These are phyloP conservation scores for Danaus chrysippus DNA, from an alignment of 2,888 invertebrate species.

Conservation along the genomic window DNA sequence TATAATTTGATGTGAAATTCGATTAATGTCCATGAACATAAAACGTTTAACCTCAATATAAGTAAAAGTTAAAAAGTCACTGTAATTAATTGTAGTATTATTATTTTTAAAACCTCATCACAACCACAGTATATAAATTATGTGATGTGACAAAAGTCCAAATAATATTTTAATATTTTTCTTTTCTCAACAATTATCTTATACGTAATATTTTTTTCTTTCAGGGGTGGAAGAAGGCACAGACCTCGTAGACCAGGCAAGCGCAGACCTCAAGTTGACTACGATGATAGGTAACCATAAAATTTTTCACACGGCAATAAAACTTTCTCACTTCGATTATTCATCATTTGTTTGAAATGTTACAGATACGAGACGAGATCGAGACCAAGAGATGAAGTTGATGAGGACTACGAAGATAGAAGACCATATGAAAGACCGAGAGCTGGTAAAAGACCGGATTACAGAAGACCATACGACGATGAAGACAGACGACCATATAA, in stretches of 20 bases:
- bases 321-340: background rate
- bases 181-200: constrained; percentile 20
- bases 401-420: constrained; percentile 61
- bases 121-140: too few species aligned
- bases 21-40: too few species aligned
- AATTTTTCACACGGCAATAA: background rate
- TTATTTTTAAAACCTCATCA: too few species aligned
- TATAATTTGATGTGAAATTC: too few species aligned
- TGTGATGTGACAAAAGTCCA: too few species aligned
- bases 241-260: constrained; percentile 76
- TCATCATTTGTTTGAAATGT: background rate
- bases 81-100: too few species aligned
- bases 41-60: too few species aligned
- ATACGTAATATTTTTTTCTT: constrained; percentile 22
- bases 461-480: constrained; percentile 57
- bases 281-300: constrained; percentile 75
- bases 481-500: constrained; percentile 53
- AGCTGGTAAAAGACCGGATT: constrained; percentile 53
- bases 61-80: too few species aligned
- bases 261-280: constrained; percentile 82
- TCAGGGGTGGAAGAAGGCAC: constrained; percentile 73
- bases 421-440: constrained; percentile 61
- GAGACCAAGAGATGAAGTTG: constrained; percentile 65
- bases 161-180: too few species aligned
- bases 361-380: constrained; percentile 70